A percentile compares a stretch with the other conserved stretches of the same genome.
phyloP scores from a whole-genome alignment of 2,888 invertebrate genomes.

The Phymatocera aterrima region DNA sequence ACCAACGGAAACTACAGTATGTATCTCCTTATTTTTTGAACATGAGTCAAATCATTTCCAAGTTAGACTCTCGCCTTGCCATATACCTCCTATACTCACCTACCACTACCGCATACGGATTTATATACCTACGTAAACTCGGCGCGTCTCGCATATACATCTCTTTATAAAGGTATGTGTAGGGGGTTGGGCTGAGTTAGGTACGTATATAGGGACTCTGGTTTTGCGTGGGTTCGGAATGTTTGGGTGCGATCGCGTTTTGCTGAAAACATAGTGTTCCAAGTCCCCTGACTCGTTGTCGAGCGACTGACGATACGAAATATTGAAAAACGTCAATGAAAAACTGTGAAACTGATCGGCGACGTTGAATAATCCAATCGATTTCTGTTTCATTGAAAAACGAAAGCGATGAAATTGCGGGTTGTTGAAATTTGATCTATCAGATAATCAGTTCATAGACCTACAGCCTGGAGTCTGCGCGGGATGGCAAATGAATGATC shows the following conservation, averaged over 20 bases:
- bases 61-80: slow-evolving; percentile 1
- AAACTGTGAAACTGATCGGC: no score
- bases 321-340: neutral
- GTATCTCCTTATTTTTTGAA: slow-evolving; percentile 31
- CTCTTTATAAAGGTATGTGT: slow-evolving; percentile 18
- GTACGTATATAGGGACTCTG: slow-evolving; percentile 58
- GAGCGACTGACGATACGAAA: neutral
- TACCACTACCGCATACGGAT: slow-evolving; percentile 8
- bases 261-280: slow-evolving; percentile 55
- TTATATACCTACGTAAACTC: slow-evolving; percentile 5
- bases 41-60: slow-evolving; percentile 30
- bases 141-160: neutral
- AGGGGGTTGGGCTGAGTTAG: slow-evolving; percentile 41
- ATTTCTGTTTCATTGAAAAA: no score
- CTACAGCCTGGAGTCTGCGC: no score
- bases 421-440: no score
- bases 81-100: no score
- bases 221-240: slow-evolving; percentile 67
- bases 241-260: slow-evolving; percentile 64
- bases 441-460: no score
- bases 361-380: no score
- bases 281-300: neutral
- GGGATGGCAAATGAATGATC: neutral
- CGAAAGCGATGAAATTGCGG: no score
- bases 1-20: neutral